These are phyloP conservation scores for Pheosia gnoma DNA, from an alignment of 2,888 invertebrate species.

Conservation along the genomic window DNA sequence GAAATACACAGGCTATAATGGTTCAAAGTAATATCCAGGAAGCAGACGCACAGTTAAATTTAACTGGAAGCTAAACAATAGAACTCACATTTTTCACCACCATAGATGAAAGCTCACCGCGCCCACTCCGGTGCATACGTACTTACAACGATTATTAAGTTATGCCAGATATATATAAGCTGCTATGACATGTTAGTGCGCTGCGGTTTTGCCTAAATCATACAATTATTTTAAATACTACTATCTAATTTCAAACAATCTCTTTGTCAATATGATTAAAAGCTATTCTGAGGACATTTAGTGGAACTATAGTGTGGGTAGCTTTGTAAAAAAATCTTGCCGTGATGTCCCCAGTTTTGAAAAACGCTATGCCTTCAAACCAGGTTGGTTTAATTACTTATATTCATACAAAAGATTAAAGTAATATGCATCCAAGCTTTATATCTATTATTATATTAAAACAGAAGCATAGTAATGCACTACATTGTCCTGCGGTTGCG, in stretches of 20 bases:
- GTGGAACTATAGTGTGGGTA: no score
- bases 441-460: not conserved
- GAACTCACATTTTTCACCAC: not conserved
- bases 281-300: no score
- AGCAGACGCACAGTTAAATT: not conserved
- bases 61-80: slow-evolving; percentile 1
- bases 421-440: no score
- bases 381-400: no score
- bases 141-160: not conserved
- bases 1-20: no score
- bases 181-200: not conserved
- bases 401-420: no score
- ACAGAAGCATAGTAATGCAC: not conserved
- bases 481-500: slow-evolving; percentile 2
- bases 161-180: not conserved
- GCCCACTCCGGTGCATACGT: slow-evolving; percentile 4
- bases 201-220: not conserved
- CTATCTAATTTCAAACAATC: no score
- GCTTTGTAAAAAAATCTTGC: no score
- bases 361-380: no score
- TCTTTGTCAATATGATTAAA: no score
- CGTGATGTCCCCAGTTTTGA: no score
- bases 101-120: slow-evolving; percentile 2
- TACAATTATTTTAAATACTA: no score
- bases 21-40: not conserved